Conservation (phyloP, 2,888 invertebrate genomes). For the Shargacucullia verbasci region DNA sequence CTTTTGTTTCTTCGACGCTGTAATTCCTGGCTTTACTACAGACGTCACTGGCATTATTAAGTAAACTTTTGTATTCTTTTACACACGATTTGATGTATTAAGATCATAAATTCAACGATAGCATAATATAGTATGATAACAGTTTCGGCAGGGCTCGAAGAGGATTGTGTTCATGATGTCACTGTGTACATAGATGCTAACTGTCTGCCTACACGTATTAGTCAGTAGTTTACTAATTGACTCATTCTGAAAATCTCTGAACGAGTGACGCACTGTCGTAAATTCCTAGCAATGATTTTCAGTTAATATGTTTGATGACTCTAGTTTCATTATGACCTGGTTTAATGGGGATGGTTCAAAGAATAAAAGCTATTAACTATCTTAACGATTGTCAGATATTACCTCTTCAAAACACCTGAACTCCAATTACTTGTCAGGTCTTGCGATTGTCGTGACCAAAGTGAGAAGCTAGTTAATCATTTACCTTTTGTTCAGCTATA, state of each 20-base stretch:
- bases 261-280: slow-evolving; percentile 68
- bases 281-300: slow-evolving; percentile 49
- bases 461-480: no score
- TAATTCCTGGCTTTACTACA: slow-evolving; percentile 71
- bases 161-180: slow-evolving; percentile 77
- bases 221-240: slow-evolving; percentile 74
- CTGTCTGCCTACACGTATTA: slow-evolving; percentile 60
- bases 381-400: slow-evolving; percentile 3
- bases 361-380: neutral
- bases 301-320: slow-evolving; percentile 37
- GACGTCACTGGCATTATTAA: slow-evolving; percentile 78
- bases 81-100: slow-evolving; percentile 67
- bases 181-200: slow-evolving; percentile 58
- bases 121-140: slow-evolving; percentile 65
- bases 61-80: slow-evolving; percentile 70
- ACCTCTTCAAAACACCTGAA: slow-evolving; percentile 18
- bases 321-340: slow-evolving; percentile 1
- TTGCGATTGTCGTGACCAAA: no score
- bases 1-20: slow-evolving; percentile 80
- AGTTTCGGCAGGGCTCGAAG: slow-evolving; percentile 72
- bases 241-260: slow-evolving; percentile 73
- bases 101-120: slow-evolving; percentile 69
- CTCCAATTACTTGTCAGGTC: slow-evolving; percentile 2
- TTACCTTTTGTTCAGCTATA: slow-evolving; percentile 31
- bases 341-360: no score